Conservation (phyloP, 35 echinoderm and acorn worm species). For the Ptychodera flava region DNA sequence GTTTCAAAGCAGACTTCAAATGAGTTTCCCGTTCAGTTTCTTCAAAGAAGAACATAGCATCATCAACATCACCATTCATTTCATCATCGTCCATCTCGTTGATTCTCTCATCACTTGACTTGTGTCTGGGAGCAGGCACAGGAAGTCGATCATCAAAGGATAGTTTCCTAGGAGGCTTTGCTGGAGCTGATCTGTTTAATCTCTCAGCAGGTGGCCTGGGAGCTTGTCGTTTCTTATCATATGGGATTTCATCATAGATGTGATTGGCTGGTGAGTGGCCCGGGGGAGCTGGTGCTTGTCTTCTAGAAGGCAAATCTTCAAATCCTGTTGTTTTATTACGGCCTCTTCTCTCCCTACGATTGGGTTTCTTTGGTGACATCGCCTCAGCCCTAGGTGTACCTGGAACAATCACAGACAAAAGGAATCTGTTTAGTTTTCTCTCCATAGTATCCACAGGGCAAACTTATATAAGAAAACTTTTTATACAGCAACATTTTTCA, state of each 20-base stretch:
- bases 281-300: not conserved
- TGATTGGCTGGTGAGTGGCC: not conserved
- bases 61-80: not conserved
- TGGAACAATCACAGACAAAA: too few relatives aligned
- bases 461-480: too few relatives aligned
- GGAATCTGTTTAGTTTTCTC: too few relatives aligned
- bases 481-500: too few relatives aligned
- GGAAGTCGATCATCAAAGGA: not conserved
- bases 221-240: not conserved
- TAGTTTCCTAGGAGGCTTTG: not conserved
- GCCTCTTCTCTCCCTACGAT: conserved; percentile 13
- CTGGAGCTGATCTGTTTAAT: not conserved
- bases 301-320: conserved; percentile 53
- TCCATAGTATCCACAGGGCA: too few relatives aligned
- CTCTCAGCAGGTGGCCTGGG: not conserved
- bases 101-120: not conserved
- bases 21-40: conserved; percentile 3
- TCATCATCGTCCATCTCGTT: not conserved
- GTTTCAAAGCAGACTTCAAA: conserved; percentile 64
- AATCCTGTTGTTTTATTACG: conserved; percentile 71
- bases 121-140: not conserved
- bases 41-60: not conserved
- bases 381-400: not conserved
- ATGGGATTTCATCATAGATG: not conserved
- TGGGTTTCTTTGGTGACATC: conserved; percentile 35